A percentile compares a stretch with the other conserved stretches of the same genome.
Evolutionary conservation across 1,140 invertebrate species (phyloP).

Genomic region (Pissodes strobi): DNA sequence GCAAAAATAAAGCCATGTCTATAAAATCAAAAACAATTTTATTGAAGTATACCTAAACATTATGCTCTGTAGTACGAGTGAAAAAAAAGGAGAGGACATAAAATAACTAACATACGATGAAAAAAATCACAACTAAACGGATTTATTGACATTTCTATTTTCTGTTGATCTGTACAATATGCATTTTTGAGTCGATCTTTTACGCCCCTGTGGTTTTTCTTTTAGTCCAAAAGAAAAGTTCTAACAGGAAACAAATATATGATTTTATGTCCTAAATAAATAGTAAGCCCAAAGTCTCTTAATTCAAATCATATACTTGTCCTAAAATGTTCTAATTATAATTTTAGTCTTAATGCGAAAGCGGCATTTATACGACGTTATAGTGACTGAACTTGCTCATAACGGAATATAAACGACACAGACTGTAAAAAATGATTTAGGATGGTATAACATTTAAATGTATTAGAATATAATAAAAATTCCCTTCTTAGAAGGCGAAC

Average conservation of each 20-base stretch:
- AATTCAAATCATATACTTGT: slow-evolving; percentile 31
- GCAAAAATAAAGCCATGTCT: slow-evolving; percentile 19
- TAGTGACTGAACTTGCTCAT: slow-evolving; percentile 22
- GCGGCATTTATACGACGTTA: slow-evolving; percentile 45
- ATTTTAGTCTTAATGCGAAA: slow-evolving; percentile 35
- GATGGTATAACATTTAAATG: slow-evolving; percentile 21
- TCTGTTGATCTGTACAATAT: slow-evolving; percentile 28
- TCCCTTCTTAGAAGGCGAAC: slow-evolving; percentile 92
- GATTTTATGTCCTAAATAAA: slow-evolving; percentile 28
- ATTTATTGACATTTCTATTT: slow-evolving; percentile 23
- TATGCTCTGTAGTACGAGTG: slow-evolving; percentile 12
- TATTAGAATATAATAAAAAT: slow-evolving; percentile 25
- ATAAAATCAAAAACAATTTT: slow-evolving; percentile 26
- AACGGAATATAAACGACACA: slow-evolving; percentile 28
- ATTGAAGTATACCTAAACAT: slow-evolving; percentile 20
- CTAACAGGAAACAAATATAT: slow-evolving; percentile 32
- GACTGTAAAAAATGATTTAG: slow-evolving; percentile 23
- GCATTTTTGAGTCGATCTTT: not conserved
- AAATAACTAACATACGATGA: slow-evolving; percentile 25
- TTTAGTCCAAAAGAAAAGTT: not conserved
- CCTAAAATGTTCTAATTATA: slow-evolving; percentile 39
- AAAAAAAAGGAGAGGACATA: slow-evolving; percentile 26
- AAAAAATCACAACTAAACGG: slow-evolving; percentile 28
- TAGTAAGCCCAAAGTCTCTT: slow-evolving; percentile 51
- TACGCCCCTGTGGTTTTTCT: not conserved